Conservation (phyloP, 2,888 invertebrate genomes). For the Chesias legatella region DNA sequence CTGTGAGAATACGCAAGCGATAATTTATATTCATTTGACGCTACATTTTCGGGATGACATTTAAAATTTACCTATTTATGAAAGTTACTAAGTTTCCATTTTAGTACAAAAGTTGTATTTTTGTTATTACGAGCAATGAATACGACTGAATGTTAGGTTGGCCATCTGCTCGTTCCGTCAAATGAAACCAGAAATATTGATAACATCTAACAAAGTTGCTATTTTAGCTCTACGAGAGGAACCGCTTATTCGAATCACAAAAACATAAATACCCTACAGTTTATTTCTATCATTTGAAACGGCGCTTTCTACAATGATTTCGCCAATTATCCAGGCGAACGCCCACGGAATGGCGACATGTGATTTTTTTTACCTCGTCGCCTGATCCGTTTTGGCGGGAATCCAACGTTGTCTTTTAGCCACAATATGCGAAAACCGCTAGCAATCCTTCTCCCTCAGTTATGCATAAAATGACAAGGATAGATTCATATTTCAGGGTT, state of each 20-base stretch:
- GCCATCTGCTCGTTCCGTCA: no score
- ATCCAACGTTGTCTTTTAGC: slow-evolving; percentile 21
- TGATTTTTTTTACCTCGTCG: slow-evolving; percentile 18
- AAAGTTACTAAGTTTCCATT: no score
- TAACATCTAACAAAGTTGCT: no score
- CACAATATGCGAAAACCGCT: slow-evolving; percentile 20
- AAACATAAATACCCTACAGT: slow-evolving; percentile 17
- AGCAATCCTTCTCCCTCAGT: slow-evolving; percentile 18
- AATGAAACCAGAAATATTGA: no score
- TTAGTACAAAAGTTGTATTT: slow-evolving; percentile 6
- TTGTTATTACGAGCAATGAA: no score
- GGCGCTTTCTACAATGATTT: slow-evolving; percentile 24
- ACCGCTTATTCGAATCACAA: no score
- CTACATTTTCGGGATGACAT: no score
- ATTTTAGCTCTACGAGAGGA: no score
- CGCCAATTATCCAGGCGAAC: slow-evolving; percentile 24
- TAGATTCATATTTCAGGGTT: slow-evolving; percentile 10
- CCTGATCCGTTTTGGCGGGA: slow-evolving; percentile 25
- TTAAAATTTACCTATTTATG: no score
- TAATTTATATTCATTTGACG: no score
- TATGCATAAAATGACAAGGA: slow-evolving; percentile 18
- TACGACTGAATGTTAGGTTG: no score
- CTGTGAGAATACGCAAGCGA: no score
- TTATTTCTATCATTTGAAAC: slow-evolving; percentile 15
- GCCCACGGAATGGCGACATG: slow-evolving; percentile 20